Evolutionary conservation across 2,113 vertebrate genomes (phyloP).

Genomic region (Menidia beryllina): DNA sequence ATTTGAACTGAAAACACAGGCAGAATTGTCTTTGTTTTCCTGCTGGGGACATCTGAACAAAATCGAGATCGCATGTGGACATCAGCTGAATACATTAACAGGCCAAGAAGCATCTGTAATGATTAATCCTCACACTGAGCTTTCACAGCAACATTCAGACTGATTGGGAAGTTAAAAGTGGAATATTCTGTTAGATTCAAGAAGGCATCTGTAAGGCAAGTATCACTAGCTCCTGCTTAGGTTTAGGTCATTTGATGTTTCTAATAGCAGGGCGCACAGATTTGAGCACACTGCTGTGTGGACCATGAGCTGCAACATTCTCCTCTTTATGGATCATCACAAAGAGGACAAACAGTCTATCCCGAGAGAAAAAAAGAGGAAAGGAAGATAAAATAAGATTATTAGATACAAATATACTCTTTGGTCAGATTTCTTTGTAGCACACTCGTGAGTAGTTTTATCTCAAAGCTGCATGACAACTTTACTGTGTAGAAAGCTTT

Average conservation of each 20-base stretch:
- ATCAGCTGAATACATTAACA: conserved; percentile 1
- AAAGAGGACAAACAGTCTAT: conserved; percentile 60
- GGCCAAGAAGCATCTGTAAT: conserved; percentile 9
- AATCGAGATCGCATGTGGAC: conserved; percentile 54
- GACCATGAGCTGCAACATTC: conserved; percentile 11
- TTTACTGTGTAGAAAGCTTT: conserved; percentile 75
- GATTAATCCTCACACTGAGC: conserved; percentile 41
- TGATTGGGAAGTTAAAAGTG: conserved; percentile 29
- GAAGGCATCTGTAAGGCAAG: conserved; percentile 71
- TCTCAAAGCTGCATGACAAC: conserved; percentile 36
- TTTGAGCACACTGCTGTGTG: conserved; percentile 17
- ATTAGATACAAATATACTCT: conserved; percentile 69
- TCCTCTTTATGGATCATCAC: conserved; percentile 2
- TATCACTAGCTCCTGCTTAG: conserved; percentile 29
- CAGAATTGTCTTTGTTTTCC: conserved; percentile 62
- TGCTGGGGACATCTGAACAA: conserved; percentile 63
- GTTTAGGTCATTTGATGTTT: conserved; percentile 21
- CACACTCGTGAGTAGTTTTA: conserved; percentile 46
- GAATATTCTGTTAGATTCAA: conserved; percentile 51
- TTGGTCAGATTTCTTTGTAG: conserved; percentile 68
- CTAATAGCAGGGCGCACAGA: conserved; percentile 14
- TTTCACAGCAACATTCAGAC: conserved; percentile 47
- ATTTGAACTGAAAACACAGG: conserved; percentile 25
- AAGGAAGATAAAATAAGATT: conserved; percentile 43
- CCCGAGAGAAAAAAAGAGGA: conserved; percentile 41